phyloP scores from a whole-genome alignment of 2,888 invertebrate species.

The Sialis fuliginosa region DNA sequence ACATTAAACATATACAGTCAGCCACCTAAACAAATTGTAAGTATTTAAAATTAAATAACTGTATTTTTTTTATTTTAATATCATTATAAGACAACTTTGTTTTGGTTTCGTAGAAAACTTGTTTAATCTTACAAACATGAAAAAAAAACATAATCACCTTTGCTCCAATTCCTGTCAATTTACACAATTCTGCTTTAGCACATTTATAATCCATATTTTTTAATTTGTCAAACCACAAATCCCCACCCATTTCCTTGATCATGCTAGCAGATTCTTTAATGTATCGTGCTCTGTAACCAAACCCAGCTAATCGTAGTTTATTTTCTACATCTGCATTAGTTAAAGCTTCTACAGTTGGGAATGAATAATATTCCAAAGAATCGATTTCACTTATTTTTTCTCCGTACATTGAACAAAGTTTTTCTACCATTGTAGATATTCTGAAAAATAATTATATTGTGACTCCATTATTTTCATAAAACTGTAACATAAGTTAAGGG shows the following conservation, averaged over 20 bases:
- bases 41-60: no score
- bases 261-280: slow-evolving; percentile 56
- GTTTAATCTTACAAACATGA: not conserved
- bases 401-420: slow-evolving; percentile 69
- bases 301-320: slow-evolving; percentile 52
- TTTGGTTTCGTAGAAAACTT: not conserved
- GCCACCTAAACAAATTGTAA: slow-evolving; percentile 49
- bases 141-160: slow-evolving; percentile 40
- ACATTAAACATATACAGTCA: slow-evolving; percentile 96
- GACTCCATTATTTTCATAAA: not conserved
- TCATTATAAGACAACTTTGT: no score
- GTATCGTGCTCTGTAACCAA: slow-evolving; percentile 79
- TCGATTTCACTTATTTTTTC: slow-evolving; percentile 48
- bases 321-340: slow-evolving; percentile 44
- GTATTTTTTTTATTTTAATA: no score
- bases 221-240: slow-evolving; percentile 53
- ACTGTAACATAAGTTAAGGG: not conserved
- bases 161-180: slow-evolving; percentile 77
- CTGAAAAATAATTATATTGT: slow-evolving; percentile 25
- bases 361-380: slow-evolving; percentile 48
- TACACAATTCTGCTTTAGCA: slow-evolving; percentile 55
- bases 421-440: slow-evolving; percentile 82
- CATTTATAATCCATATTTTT: slow-evolving; percentile 48
- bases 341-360: slow-evolving; percentile 58
- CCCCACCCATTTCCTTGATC: slow-evolving; percentile 50